These are phyloP conservation scores for Drosophila subsilvestris DNA, from an alignment of 2,888 invertebrate genomes.

Conservation along the genomic window DNA sequence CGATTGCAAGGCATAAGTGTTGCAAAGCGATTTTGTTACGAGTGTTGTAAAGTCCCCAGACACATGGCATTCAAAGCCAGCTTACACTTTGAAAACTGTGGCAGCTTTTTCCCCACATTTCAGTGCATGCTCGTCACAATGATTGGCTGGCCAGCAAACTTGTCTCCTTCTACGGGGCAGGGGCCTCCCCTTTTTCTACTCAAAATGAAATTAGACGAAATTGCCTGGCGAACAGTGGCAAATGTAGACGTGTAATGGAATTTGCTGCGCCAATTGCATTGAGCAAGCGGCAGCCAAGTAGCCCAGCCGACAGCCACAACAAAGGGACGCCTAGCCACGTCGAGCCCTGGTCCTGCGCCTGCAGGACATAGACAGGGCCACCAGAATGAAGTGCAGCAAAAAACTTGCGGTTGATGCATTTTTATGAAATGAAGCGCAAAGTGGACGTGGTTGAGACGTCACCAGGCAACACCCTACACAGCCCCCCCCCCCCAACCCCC, in stretches of 20 bases:
- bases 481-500: not conserved
- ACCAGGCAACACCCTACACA: not conserved
- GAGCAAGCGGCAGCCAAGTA: conserved; percentile 61
- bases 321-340: conserved; percentile 19
- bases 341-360: conserved; percentile 41
- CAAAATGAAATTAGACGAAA: conserved; percentile 65
- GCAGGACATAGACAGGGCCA: conserved; percentile 35
- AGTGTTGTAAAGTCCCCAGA: too few relatives aligned
- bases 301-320: conserved; percentile 32
- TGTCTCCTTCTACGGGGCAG: too few relatives aligned
- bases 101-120: not conserved
- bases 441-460: conserved; percentile 44
- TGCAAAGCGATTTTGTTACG: too few relatives aligned
- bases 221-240: conserved; percentile 55
- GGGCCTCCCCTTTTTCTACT: conserved; percentile 2
- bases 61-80: not conserved
- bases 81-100: not conserved
- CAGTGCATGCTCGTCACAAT: not conserved
- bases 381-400: conserved; percentile 2
- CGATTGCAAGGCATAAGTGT: too few relatives aligned
- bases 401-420: conserved; percentile 71
- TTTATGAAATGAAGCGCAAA: conserved; percentile 61
- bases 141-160: not conserved
- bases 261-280: conserved; percentile 69
- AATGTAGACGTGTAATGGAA: conserved; percentile 61